Base-by-base conservation (phyloP, 2,888 invertebrate genomes). In the Cerceris rybyensis region DNA sequence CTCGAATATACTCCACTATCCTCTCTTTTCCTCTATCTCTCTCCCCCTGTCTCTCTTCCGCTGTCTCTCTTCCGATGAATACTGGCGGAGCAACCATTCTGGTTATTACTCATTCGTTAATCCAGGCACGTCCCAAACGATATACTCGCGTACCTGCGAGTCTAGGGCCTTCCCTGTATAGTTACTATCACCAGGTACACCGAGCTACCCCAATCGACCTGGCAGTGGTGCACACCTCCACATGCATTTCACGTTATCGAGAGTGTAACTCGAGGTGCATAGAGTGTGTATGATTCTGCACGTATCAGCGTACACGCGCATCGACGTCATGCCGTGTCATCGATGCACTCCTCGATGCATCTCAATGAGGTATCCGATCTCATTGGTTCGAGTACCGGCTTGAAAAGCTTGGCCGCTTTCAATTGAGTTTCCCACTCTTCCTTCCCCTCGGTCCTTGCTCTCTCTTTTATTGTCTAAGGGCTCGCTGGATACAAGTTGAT, bases 91-190 rank as follows among this genome's bases (percentile, higher is more conserved):
- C 81, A 83, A 87, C 88, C 87, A 88, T 89, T 90, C 90, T 84
- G 84, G 87, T 90, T 90, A 90, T 90, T 90, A 90, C 90, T 90
- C 90, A 90, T 90, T 90, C 88, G 89, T 89, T 90, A 90, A 90
- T 90, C 90, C 89, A 80, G 78, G 84, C 90, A 90, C 90, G 90
- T 90, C 87, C 87, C 87, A 85, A 88, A 88, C 89, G 89, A 89
- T 90, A 88, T 86, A 89, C 86, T 89, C 84, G 52, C 75, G 75
- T 78, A 79, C 69, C 70, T 60, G 74, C 75, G 75, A 72, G 69
- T 72, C 75, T 73, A 66, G 58, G 64, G 57, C 67, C 71, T 64
- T 41, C 67, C 46, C 50, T 28, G 28, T 28, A 28, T 28, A 28
- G 28, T 28, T 28, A 28, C 28, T 28, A 28, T 28, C 28, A 28